Percentiles rank a stretch among this genome's conserved stretches.
Conservation (phyloP, 2,888 invertebrate species). For the Netelia inedita region DNA sequence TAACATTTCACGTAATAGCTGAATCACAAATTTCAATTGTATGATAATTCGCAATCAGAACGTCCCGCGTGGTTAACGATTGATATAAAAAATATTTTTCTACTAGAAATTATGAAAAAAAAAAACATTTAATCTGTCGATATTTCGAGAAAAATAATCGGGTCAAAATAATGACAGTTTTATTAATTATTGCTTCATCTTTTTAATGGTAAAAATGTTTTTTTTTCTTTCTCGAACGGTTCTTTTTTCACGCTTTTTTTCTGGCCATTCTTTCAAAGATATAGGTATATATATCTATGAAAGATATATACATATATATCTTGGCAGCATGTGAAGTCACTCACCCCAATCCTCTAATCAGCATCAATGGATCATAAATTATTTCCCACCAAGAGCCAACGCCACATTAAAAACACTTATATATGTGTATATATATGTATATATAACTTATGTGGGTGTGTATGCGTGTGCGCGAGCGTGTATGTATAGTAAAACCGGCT, state of each 20-base stretch:
- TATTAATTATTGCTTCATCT: too few species aligned
- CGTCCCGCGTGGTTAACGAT: too few species aligned
- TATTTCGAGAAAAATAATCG: neutral
- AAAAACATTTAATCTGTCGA: neutral
- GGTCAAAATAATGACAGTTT: too few species aligned
- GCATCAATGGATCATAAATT: slow-evolving; percentile 62
- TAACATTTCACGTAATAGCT: slow-evolving; percentile 20
- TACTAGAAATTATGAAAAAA: neutral
- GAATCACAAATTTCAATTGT: slow-evolving; percentile 41
- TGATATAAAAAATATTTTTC: neutral
- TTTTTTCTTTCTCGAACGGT: neutral
- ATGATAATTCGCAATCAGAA: slow-evolving; percentile 25
- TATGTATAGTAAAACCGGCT: slow-evolving; percentile 36
- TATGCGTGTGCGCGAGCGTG: neutral
- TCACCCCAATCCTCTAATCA: slow-evolving; percentile 59
- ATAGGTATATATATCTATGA: neutral
- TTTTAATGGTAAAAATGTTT: neutral
- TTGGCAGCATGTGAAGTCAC: slow-evolving; percentile 30
- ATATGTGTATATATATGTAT: neutral
- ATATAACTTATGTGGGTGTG: slow-evolving; percentile 3
- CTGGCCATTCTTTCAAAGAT: neutral
- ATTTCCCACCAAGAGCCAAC: slow-evolving; percentile 38
- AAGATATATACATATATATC: neutral
- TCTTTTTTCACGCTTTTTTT: neutral
- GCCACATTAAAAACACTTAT: slow-evolving; percentile 25